A percentile compares a stretch with the other conserved stretches of the same genome.
These are phyloP conservation scores for Drosophila anomelani DNA, from an alignment of 2,888 invertebrate genomes.

Conservation along the genomic window DNA sequence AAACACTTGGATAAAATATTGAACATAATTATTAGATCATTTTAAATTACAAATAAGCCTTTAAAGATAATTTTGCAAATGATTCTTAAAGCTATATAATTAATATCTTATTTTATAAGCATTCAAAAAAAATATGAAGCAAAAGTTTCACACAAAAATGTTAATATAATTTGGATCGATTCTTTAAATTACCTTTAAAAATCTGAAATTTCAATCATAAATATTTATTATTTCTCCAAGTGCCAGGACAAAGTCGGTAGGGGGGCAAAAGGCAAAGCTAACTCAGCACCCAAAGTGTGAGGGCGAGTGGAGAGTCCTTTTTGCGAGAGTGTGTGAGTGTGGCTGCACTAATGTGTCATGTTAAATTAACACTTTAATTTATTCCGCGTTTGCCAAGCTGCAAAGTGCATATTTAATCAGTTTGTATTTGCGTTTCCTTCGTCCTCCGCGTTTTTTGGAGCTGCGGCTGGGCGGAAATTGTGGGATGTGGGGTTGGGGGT, in stretches of 20 bases:
- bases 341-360: slow-evolving; percentile 80
- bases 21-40: too few relatives aligned
- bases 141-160: too few relatives aligned
- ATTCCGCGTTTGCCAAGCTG: slow-evolving; percentile 78
- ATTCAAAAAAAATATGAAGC: too few relatives aligned
- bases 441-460: slow-evolving; percentile 31
- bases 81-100: too few relatives aligned
- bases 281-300: slow-evolving; percentile 29
- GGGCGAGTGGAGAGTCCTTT: slow-evolving; percentile 6
- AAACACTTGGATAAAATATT: slow-evolving; percentile 1
- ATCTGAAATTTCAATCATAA: too few relatives aligned
- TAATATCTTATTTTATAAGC: too few relatives aligned
- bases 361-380: slow-evolving; percentile 82
- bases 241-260: slow-evolving; percentile 35
- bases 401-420: slow-evolving; percentile 82
- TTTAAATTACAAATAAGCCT: too few relatives aligned
- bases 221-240: neutral
- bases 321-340: slow-evolving; percentile 33
- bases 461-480: slow-evolving; percentile 11
- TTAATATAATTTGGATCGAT: too few relatives aligned
- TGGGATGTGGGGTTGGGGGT: neutral
- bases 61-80: too few relatives aligned
- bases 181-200: too few relatives aligned
- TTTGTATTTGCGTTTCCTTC: slow-evolving; percentile 71
- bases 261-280: slow-evolving; percentile 53